These are phyloP conservation scores for Liolophura sinensis DNA, from an alignment of 1,140 invertebrate genomes.

Conservation along the genomic window DNA sequence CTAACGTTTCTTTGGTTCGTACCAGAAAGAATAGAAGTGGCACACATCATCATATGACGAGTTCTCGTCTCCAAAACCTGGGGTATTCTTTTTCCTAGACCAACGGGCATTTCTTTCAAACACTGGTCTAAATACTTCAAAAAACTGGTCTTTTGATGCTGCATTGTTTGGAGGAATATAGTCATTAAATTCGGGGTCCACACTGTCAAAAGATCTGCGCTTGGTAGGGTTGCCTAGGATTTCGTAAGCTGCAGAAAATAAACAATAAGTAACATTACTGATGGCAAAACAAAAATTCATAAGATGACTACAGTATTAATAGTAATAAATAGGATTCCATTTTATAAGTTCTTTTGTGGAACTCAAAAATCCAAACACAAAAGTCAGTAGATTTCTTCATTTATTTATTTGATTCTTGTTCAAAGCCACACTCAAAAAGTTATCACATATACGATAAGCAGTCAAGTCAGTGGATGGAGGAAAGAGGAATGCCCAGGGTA, in stretches of 20 bases:
- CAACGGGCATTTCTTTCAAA: slow-evolving; percentile 87
- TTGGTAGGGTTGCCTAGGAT: slow-evolving; percentile 80
- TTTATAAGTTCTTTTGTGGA: too few species aligned
- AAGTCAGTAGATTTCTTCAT: too few species aligned
- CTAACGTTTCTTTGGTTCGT: slow-evolving; percentile 12
- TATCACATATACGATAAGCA: too few species aligned
- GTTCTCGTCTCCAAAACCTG: slow-evolving; percentile 79
- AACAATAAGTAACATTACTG: background rate
- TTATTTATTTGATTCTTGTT: too few species aligned
- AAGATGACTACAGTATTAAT: too few species aligned
- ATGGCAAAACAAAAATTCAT: too few species aligned
- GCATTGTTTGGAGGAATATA: slow-evolving; percentile 75
- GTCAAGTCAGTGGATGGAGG: too few species aligned
- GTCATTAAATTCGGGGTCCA: slow-evolving; percentile 94
- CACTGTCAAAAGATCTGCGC: slow-evolving; percentile 90
- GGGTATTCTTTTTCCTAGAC: slow-evolving; percentile 87
- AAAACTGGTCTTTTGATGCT: slow-evolving; percentile 81
- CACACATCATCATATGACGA: slow-evolving; percentile 62
- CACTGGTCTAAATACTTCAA: slow-evolving; percentile 75
- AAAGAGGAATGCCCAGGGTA: too few species aligned
- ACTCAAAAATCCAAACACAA: too few species aligned
- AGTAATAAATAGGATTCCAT: too few species aligned
- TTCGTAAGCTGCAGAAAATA: slow-evolving; percentile 74
- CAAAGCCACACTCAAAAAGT: too few species aligned
- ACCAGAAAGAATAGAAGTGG: slow-evolving; percentile 67